Evolutionary conservation across 2,797 vertebrate genomes (phyloP), one percentile per base, ranked within the genome.

Genomic region (Parambassis ranga): DNA sequence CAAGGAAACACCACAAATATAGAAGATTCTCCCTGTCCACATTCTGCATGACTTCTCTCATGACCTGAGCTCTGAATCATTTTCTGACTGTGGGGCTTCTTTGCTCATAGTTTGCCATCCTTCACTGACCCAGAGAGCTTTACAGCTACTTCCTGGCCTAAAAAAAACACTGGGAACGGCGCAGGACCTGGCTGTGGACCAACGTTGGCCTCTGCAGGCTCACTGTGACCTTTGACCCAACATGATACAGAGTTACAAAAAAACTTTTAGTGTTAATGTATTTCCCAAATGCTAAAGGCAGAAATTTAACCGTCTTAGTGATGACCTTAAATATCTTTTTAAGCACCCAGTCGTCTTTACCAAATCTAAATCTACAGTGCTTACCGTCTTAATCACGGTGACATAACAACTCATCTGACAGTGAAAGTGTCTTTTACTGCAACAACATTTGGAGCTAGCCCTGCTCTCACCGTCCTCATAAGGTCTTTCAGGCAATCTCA

Each of bases 31-130:
- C 30, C 13, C 23, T 18, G 10, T 64, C 20, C 30, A 28, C 3
- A 47, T 61, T 77, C 35, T 51, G 31, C 30, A 30, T 61, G 77
- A 82, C 83, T 83, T 86, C 79, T 89, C 88, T 76, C 86, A 87
- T 65, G 86, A 84, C 85, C 85, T 78, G 18, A 27, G 37, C 23
- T 27, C 60, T 62, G 30, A 48, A 67, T 61, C 5, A 10, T 65
- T 67, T 31, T 59, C 38, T 59, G 11, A 31, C 26, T 58, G 32
- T 22, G 55, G 50, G 59, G 42, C 27, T 74, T 41, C 64, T 62
- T 70, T 62, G 52, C 70, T 80, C 32, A 48, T 30, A 27, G 18
- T 55, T 57, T 61, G 36, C 50, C 48, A 64, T 82, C 31, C 30
- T 68, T 82, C 50, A 71, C 30, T 74, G 69, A 77, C 72, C 67